Base-by-base conservation (phyloP, 1,140 invertebrate species). In the Phortica variegata region DNA sequence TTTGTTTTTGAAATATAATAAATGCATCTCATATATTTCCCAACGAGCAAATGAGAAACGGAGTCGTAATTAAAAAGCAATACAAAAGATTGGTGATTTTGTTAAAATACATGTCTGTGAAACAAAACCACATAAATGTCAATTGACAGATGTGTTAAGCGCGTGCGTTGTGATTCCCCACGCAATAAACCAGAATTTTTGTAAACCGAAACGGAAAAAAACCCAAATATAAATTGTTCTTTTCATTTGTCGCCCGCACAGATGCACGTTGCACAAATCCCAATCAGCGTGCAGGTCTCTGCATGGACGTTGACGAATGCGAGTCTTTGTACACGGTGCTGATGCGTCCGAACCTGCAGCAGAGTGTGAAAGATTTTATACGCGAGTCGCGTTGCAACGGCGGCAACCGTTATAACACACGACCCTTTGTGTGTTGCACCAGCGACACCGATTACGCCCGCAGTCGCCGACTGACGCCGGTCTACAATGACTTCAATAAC, bases 401-500 rank as follows among this genome's bases (percentile, higher is more conserved):
- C 31, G 70, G 70, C n/a, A 47, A 44, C 26, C 58, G 52, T 5
- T 37, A 16, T 1, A 54, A 68, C 7, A 59, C 44, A 21, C 48
- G 41, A 0, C 70, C 70, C 2, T 62, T 56, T 47, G 65, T 73
- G 1, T 73, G 70, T 41, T 73, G 70, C 41, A 70, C 71, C 1
- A 47, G 55, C 8, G 70, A 73, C 17, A 73, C 65, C 5, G 71
- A 60, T 7, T 74, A 63, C 23, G 36, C 38, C 12, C 39, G 54
- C 13, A 60, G 31, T 20, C 46, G 47, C 3, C 43, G 54, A 0
- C 3, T 47, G 26, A 51, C 39, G 8, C 31, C 47, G 0, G 8
- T 26, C 3, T 60, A 61, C 21, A 13, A 41, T 2, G 49, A 60
- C 15, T 56, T 13, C 12, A 9, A 52, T 15, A 50, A 51, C 3